Base-by-base conservation (phyloP, 2,113 vertebrate species). In the Scatophagus argus region DNA sequence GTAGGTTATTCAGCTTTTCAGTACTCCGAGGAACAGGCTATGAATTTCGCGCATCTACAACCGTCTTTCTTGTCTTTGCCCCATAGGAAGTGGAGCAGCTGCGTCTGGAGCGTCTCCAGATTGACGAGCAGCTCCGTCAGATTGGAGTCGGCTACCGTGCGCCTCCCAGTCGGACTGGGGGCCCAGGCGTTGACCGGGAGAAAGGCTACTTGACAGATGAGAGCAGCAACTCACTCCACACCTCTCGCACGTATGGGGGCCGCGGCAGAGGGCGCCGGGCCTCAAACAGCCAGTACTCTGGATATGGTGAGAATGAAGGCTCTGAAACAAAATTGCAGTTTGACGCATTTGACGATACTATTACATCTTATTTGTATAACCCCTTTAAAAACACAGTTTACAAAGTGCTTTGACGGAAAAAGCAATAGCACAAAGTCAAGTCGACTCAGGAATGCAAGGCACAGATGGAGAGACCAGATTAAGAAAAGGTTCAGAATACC, bases 111-210 rank as follows among this genome's bases (percentile, higher is more conserved):
- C 94, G 97, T 12, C 91, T 98, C 39, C 96, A 97, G 86, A 98
- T 98, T 3, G 97, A 98, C 29, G 97, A 97, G 75, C 96, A 97
- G 92, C 94, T 97, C 71, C 96, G 96, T 39, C 96, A 97, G 92
- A 97, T 98, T 0, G 96, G 96, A 0, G 92, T 97, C 11, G 96
- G 96, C 19, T 96, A 96, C 81, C 95, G 96, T 0, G 92, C 94
- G 0, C 92, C 94, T 8, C 83, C 95, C 0, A 89, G 78, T 32
- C 93, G 94, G 39, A 70, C 76, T 0, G 89, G 91, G 0, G 92
- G 86, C 4, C 78, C 88, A 0, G 89, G 81, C 0, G 44, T 23
- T 0, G 95, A 96, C 0, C 92, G 95, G 34, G 97, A 96, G 71
- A 94, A 95, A 34, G 96, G 96, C 19, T 97, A 96, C 89, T 36